Percentiles rank a stretch among this genome's conserved stretches.
Evolutionary conservation across 2,888 invertebrate genomes (phyloP).

Genomic region (Lasioglossum figueresi): DNA sequence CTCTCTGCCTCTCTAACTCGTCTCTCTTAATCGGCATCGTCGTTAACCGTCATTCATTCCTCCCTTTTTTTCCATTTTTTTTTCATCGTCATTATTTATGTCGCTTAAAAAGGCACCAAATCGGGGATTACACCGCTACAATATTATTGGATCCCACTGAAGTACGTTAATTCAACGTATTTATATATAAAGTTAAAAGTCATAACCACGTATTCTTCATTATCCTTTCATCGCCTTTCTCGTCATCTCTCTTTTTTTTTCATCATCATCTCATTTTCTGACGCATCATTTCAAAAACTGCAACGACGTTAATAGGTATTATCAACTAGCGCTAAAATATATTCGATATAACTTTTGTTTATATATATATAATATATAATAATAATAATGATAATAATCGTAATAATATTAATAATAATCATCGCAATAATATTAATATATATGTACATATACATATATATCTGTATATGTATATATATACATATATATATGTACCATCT

Average conservation of each 20-base stretch:
- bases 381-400: conserved; percentile 74
- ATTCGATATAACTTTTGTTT: conserved; percentile 83
- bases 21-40: conserved; percentile 5
- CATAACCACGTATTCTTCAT: conserved; percentile 66
- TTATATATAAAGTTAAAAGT: conserved; percentile 80
- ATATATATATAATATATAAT: conserved; percentile 74
- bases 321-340: conserved; percentile 84
- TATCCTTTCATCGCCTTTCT: conserved; percentile 35
- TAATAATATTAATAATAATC: conserved; percentile 76
- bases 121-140: conserved; percentile 78
- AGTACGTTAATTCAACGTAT: conserved; percentile 78
- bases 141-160: conserved; percentile 78
- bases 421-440: conserved; percentile 67
- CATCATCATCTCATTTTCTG: conserved; percentile 79
- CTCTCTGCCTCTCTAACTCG: background rate
- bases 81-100: conserved; percentile 70
- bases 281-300: conserved; percentile 81
- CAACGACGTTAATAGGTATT: conserved; percentile 83
- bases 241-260: conserved; percentile 23
- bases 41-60: conserved; percentile 3
- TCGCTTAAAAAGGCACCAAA: conserved; percentile 83
- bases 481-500: conserved; percentile 64
- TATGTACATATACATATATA: conserved; percentile 49
- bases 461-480: conserved; percentile 51
- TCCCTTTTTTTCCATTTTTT: conserved; percentile 58